Percentiles rank a stretch among this genome's conserved stretches.
Evolutionary conservation across 1,140 invertebrate species (phyloP).

Genomic region (Branchinecta lynchi): DNA sequence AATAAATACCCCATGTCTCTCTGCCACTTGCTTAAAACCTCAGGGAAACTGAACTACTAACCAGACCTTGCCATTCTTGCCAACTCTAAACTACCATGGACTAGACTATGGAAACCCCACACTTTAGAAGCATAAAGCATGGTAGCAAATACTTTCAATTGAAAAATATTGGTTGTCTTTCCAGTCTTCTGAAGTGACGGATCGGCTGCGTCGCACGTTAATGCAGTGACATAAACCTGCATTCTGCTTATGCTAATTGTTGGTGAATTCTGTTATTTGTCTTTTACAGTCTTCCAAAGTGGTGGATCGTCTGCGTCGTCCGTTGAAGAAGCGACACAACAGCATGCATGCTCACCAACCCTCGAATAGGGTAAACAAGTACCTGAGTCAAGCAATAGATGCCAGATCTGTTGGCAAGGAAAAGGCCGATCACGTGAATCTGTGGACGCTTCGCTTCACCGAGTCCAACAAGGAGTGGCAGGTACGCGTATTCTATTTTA

Average conservation of each 20-base stretch:
- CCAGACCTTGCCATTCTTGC: no score
- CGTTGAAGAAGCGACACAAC: conserved; percentile 70
- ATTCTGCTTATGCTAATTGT: no score
- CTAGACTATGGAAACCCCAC: no score
- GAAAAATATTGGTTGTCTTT: conserved; percentile 17
- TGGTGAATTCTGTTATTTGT: not conserved
- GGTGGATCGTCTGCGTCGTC: conserved; percentile 67
- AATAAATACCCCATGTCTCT: no score
- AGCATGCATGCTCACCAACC: conserved; percentile 62
- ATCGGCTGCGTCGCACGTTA: conserved; percentile 70
- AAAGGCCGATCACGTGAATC: conserved; percentile 70
- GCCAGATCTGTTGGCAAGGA: conserved; percentile 75
- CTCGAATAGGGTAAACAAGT: conserved; percentile 76
- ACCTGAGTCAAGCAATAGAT: conserved; percentile 72
- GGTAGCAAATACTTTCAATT: no score
- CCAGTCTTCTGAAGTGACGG: conserved; percentile 59
- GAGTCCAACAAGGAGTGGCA: conserved; percentile 59
- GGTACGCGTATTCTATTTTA: conserved; percentile 32
- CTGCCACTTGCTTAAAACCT: no score
- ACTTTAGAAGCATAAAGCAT: no score
- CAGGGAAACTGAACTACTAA: no score
- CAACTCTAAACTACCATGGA: no score
- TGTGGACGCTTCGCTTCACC: conserved; percentile 65
- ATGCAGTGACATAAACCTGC: conserved; percentile 57
- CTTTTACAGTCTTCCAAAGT: conserved; percentile 51